Evolutionary conservation across 1,140 invertebrate genomes (phyloP), one percentile per base, ranked within the genome.

Genomic region (Cyclargus thomasi): DNA sequence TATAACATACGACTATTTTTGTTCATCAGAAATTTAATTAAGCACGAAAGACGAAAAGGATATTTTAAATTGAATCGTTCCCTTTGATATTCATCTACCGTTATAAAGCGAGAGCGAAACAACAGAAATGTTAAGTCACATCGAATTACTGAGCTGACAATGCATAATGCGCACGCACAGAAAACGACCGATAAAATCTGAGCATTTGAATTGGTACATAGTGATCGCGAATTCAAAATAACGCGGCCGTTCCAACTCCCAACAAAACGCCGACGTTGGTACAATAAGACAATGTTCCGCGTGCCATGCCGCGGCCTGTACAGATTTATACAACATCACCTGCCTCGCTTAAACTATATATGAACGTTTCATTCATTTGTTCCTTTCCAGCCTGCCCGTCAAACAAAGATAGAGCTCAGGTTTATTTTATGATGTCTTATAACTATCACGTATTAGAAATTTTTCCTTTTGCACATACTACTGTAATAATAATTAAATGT

Each of bases 201-300:
- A 71, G 66, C 67, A 59, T 64, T 74, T 72, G 73, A 75, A 75
- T 70, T 71, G 74, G 62, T 72, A 67, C 75, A 81, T 70, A 72
- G 74, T 76, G 76, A 80, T 77, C 67, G 76, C 75, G 74, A 81
- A 76, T 81, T 79, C 73, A 71, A 83, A 83, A 83, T 81, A 83
- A 77, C 78, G 73, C 73, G 14, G 39, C 39, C 8, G 71, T 72
- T 70, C 70, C 65, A 83, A 80, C 77, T 72, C 72, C 70, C 65
- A 83, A 80, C 77, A 77, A 83, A 72, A 69, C 70, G 67, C 69
- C 65, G 65, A 78, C 73, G 69, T 65, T 65, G 71, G 68, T 70
- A 81, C 78, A 83, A 83, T 80, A 83, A 83, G 80, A 83, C 81
- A 72, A 80, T 77, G 78, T 81, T 82, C 80, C 79, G 79, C 79